Conservation (phyloP, 2,113 vertebrate genomes). For the Puntigrus tetrazona region DNA sequence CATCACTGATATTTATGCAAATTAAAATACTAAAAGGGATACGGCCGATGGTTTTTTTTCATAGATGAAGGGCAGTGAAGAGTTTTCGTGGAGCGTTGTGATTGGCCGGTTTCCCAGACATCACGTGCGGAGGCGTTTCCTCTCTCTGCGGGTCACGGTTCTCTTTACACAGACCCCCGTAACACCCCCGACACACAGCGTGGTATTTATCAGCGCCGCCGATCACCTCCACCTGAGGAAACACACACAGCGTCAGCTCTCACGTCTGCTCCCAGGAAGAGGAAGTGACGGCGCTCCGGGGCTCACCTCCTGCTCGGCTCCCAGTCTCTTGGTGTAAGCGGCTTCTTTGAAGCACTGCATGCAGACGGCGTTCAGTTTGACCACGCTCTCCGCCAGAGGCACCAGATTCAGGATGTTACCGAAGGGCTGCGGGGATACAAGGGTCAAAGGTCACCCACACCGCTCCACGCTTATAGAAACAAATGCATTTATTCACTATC, state of each 20-base stretch:
- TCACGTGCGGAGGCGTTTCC: slow-evolving; percentile 58
- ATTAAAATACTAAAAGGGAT: no score
- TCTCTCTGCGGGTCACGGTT: slow-evolving; percentile 68
- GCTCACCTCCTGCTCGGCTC: slow-evolving; percentile 90
- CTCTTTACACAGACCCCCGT: slow-evolving; percentile 82
- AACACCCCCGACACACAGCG: slow-evolving; percentile 87
- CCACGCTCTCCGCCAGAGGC: slow-evolving; percentile 91
- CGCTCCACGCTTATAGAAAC: not conserved
- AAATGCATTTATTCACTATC: no score
- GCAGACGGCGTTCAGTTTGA: slow-evolving; percentile 94
- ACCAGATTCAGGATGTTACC: slow-evolving; percentile 92
- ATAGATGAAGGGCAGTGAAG: slow-evolving; percentile 73
- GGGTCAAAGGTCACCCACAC: not conserved
- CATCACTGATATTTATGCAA: no score
- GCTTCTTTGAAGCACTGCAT: slow-evolving; percentile 95
- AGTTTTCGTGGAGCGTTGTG: slow-evolving; percentile 68
- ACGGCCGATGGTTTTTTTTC: slow-evolving; percentile 12
- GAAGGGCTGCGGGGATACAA: slow-evolving; percentile 77
- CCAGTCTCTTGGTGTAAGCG: slow-evolving; percentile 92
- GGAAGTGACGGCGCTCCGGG: no score
- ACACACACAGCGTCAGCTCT: not conserved
- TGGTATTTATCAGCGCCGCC: slow-evolving; percentile 95
- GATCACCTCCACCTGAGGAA: slow-evolving; percentile 90
- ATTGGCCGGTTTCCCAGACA: slow-evolving; percentile 60
- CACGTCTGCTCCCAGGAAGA: not conserved